A percentile compares a stretch with the other conserved stretches of the same genome.
Conservation (phyloP, 2,797 vertebrate genomes). For the Sciurus vulgaris region DNA sequence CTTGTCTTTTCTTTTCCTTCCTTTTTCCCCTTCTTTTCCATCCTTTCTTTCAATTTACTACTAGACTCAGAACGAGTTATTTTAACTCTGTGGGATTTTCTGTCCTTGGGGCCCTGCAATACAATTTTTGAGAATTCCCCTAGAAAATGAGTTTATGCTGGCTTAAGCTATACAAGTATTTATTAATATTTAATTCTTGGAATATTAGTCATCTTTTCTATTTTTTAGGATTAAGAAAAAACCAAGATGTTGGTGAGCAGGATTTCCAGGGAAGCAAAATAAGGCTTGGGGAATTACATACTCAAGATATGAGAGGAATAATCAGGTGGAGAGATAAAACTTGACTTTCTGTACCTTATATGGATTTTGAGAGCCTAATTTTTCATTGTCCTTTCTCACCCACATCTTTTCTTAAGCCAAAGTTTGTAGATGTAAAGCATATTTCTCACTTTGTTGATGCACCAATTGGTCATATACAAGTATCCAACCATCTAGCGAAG, state of each 20-base stretch:
- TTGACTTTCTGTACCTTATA: background rate
- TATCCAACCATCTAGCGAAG: background rate
- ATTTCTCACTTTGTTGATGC: constrained; percentile 27
- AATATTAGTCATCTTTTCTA: background rate
- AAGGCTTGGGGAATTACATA: background rate
- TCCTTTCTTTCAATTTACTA: background rate
- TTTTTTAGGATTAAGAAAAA: background rate
- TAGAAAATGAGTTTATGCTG: constrained; percentile 8
- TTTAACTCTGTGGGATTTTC: constrained; percentile 51
- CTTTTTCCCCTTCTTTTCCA: background rate
- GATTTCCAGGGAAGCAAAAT: background rate
- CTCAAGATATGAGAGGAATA: background rate
- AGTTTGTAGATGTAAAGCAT: background rate
- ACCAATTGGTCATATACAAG: background rate
- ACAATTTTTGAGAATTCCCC: background rate
- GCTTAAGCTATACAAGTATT: background rate
- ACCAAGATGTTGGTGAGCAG: background rate
- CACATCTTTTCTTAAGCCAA: background rate
- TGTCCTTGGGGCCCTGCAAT: background rate
- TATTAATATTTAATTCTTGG: constrained; percentile 35
- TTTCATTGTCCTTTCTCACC: background rate
- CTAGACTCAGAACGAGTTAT: constrained; percentile 15
- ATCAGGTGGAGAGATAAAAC: background rate
- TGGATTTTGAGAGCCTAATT: background rate
- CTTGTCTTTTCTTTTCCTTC: background rate